Evolutionary conservation across 2,113 vertebrate species (phyloP).

Genomic region (Cyphomyrus plagiostoma): DNA sequence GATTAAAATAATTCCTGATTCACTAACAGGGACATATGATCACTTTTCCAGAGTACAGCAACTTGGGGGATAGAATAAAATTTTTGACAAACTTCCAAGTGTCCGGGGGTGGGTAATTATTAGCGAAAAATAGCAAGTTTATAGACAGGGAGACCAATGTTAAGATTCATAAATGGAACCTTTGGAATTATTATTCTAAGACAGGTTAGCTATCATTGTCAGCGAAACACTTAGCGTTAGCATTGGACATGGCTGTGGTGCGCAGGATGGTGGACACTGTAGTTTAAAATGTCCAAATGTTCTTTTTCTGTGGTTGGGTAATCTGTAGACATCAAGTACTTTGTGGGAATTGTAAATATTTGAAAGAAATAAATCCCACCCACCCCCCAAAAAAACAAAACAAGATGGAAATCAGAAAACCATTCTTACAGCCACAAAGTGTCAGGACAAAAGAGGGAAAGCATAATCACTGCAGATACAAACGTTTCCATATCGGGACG

Average conservation of each 20-base stretch:
- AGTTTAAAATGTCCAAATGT: conserved; percentile 20
- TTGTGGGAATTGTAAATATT: conserved; percentile 28
- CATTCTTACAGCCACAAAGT: conserved; percentile 26
- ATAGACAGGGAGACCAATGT: not conserved
- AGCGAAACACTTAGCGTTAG: not conserved
- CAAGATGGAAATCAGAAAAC: conserved; percentile 17
- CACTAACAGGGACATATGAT: not conserved
- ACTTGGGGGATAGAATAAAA: not conserved
- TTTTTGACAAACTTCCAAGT: not conserved
- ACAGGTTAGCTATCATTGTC: not conserved
- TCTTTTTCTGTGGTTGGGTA: conserved; percentile 18
- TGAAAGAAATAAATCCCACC: conserved; percentile 17
- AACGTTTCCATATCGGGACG: conserved; percentile 34
- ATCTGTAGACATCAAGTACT: conserved; percentile 28
- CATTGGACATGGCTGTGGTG: not conserved
- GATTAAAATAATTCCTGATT: not conserved
- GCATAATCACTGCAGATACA: conserved; percentile 36
- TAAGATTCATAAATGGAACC: not conserved
- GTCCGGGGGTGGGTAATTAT: not conserved
- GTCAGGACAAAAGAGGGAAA: conserved; percentile 8
- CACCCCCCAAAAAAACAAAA: not conserved
- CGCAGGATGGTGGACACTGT: not conserved
- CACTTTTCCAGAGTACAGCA: not conserved
- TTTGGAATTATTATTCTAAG: not conserved
- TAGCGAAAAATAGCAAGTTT: not conserved